These are phyloP conservation scores for Folsomia manolachei DNA, from an alignment of 2,888 invertebrate genomes.

Conservation along the genomic window DNA sequence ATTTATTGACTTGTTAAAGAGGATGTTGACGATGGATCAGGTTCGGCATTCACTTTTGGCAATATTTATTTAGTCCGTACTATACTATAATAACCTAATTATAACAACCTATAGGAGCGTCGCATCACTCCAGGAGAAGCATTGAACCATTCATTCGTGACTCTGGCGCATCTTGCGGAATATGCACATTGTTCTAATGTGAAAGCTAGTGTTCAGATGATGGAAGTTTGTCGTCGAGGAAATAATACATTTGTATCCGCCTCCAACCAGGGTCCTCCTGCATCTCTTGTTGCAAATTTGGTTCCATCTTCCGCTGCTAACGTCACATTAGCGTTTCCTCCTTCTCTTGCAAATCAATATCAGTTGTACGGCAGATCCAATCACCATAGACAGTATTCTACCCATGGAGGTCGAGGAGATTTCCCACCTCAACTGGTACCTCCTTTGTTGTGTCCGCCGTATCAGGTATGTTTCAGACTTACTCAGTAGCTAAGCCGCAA, in stretches of 20 bases:
- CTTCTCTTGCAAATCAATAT: slow-evolving; percentile 78
- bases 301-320: slow-evolving; percentile 75
- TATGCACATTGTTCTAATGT: slow-evolving; percentile 96
- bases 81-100: too few relatives aligned
- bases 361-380: slow-evolving; percentile 73
- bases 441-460: slow-evolving; percentile 80
- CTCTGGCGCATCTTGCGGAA: slow-evolving; percentile 87
- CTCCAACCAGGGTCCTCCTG: slow-evolving; percentile 46
- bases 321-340: slow-evolving; percentile 86
- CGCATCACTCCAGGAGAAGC: slow-evolving; percentile 95
- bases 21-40: slow-evolving; percentile 98
- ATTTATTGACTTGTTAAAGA: slow-evolving; percentile 94
- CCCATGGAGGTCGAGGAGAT: slow-evolving; percentile 64
- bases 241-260: slow-evolving; percentile 33
- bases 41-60: slow-evolving; percentile 57
- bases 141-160: slow-evolving; percentile 90
- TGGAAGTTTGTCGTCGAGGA: slow-evolving; percentile 66
- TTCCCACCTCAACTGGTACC: slow-evolving; percentile 90
- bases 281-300: slow-evolving; percentile 66
- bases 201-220: slow-evolving; percentile 95
- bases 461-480: slow-evolving; percentile 32
- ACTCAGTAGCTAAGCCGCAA: neutral
- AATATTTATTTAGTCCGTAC: too few relatives aligned
- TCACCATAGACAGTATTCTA: slow-evolving; percentile 67
- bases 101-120: slow-evolving; percentile 66